Conservation (phyloP, 2,797 vertebrate genomes). For the Gobionotothen gibberifrons region DNA sequence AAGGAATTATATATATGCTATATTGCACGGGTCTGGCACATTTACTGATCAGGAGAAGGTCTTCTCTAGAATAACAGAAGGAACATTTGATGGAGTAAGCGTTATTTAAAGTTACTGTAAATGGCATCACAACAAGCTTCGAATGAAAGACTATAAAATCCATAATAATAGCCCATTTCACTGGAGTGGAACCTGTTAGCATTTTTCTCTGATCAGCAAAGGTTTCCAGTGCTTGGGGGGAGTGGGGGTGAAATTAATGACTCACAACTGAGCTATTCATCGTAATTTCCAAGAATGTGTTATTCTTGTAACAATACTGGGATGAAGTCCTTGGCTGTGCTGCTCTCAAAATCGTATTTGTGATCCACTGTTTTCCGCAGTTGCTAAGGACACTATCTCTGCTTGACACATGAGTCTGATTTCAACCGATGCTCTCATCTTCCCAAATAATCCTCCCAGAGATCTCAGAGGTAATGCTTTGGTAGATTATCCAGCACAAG, state of each 20-base stretch:
- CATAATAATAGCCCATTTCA: conserved; percentile 9
- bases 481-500: conserved; percentile 14
- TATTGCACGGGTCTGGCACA: not conserved
- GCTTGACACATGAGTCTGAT: conserved; percentile 49
- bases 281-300: conserved; percentile 74
- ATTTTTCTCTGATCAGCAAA: conserved; percentile 55
- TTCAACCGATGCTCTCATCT: conserved; percentile 54
- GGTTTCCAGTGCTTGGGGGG: conserved; percentile 39
- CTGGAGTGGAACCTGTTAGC: conserved; percentile 42
- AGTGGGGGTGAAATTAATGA: conserved; percentile 63
- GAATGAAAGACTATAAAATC: conserved; percentile 17
- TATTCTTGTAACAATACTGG: conserved; percentile 70
- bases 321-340: conserved; percentile 63
- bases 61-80: not conserved
- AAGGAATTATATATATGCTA: not conserved
- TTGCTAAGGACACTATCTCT: conserved; percentile 78
- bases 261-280: conserved; percentile 59
- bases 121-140: conserved; percentile 20
- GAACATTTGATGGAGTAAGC: not conserved
- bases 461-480: conserved; percentile 40
- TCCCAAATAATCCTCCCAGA: conserved; percentile 44
- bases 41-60: not conserved
- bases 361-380: conserved; percentile 68
- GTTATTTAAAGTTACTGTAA: conserved; percentile 46
- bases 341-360: conserved; percentile 59